Percentiles rank a stretch among this genome's conserved stretches.
Evolutionary conservation across 2,113 vertebrate species (phyloP).

Genomic region (Centropristis striata): DNA sequence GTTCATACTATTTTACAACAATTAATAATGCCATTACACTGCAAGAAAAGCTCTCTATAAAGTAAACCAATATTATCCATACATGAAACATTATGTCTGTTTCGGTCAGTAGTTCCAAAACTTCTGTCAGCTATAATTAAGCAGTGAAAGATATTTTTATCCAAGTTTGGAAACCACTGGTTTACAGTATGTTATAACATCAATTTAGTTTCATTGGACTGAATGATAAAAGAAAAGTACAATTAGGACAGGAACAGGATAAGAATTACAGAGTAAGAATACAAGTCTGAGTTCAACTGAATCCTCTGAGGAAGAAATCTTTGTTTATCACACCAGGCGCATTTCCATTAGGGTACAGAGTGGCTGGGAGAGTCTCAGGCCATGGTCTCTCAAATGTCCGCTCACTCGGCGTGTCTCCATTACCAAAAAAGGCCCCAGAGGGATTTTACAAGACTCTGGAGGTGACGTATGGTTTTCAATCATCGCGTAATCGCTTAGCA

Average conservation of each 20-base stretch:
- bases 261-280: too few relatives aligned
- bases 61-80: too few relatives aligned
- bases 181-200: neutral
- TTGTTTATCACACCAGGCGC: neutral
- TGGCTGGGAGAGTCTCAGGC: too few relatives aligned
- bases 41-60: neutral
- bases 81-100: neutral
- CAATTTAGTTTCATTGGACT: neutral
- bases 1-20: neutral
- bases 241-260: too few relatives aligned
- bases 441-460: too few relatives aligned
- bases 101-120: neutral
- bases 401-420: too few relatives aligned
- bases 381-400: too few relatives aligned
- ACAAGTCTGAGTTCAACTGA: neutral
- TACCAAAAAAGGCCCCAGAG: too few relatives aligned
- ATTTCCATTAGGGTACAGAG: too few relatives aligned
- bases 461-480: too few relatives aligned
- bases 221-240: neutral
- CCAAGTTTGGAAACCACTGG: neutral
- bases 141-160: neutral
- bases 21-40: neutral
- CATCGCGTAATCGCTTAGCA: too few relatives aligned
- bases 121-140: too few relatives aligned
- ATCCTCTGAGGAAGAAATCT: neutral